phyloP scores from a whole-genome alignment of 2,113 vertebrate species.

The Bufo gargarizans region DNA sequence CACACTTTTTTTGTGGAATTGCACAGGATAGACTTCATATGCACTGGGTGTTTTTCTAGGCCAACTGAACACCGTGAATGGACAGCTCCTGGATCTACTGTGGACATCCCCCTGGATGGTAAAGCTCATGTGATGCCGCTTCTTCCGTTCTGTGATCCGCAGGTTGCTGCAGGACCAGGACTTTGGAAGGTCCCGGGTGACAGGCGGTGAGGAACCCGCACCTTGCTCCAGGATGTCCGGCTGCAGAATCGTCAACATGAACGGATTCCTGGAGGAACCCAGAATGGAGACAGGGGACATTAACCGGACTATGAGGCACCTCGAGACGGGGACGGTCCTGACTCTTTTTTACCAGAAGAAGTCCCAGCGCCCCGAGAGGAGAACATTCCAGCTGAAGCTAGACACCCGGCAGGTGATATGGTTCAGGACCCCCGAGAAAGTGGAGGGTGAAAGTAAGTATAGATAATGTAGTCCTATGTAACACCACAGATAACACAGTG shows the following conservation, averaged over 20 bases:
- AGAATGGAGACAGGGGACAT: conserved; percentile 70
- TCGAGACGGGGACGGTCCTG: conserved; percentile 82
- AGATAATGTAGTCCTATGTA: too few relatives aligned
- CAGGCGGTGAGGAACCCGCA: neutral
- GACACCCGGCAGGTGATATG: conserved; percentile 80
- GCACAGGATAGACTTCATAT: neutral
- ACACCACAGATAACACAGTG: too few relatives aligned
- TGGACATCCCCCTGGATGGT: neutral
- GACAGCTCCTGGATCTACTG: neutral
- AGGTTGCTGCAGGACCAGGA: neutral
- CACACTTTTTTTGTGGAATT: too few relatives aligned
- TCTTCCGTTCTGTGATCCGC: neutral
- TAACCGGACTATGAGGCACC: conserved; percentile 75
- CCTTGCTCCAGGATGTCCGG: conserved; percentile 72
- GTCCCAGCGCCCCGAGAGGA: conserved; percentile 82
- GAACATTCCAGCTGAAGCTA: conserved; percentile 80
- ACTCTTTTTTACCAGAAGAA: conserved; percentile 87
- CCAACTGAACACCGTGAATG: neutral
- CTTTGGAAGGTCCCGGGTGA: neutral
- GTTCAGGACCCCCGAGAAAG: conserved; percentile 79
- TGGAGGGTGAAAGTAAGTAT: conserved; percentile 81
- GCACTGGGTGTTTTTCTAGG: neutral
- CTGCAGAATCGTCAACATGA: conserved; percentile 76
- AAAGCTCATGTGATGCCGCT: neutral
- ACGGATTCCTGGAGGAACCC: conserved; percentile 77